A percentile compares a stretch with the other conserved stretches of the same genome.
Evolutionary conservation across 1,140 invertebrate genomes (phyloP).

Genomic region (Plutomurus gul): DNA sequence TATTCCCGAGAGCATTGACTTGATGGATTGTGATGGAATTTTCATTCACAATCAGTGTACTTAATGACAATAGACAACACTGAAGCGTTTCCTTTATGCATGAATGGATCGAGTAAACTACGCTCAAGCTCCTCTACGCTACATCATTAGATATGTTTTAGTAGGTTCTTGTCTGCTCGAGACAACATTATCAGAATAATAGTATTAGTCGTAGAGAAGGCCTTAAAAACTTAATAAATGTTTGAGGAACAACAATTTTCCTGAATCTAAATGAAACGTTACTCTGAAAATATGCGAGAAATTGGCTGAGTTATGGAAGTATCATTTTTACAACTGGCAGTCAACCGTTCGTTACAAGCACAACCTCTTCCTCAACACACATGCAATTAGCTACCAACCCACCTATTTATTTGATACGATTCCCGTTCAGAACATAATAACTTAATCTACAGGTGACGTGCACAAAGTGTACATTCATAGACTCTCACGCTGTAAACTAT

Average conservation of each 20-base stretch:
- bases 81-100: not conserved
- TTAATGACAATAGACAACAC: conserved; percentile 8
- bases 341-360: not conserved
- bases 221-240: no score
- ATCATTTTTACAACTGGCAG: not conserved
- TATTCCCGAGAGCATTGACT: conserved; percentile 26
- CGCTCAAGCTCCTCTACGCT: no score
- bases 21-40: conserved; percentile 27
- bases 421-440: not conserved
- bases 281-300: not conserved
- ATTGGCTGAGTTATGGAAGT: not conserved
- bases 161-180: no score
- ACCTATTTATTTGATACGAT: not conserved
- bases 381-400: no score
- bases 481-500: no score
- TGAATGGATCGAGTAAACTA: not conserved
- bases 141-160: no score
- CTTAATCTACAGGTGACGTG: no score
- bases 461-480: no score
- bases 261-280: not conserved
- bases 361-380: not conserved
- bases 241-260: no score
- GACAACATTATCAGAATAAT: no score
- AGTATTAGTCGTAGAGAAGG: no score
- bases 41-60: conserved; percentile 17